phyloP scores from a whole-genome alignment of 2,797 vertebrate species.

The Melanotaenia pygmaea region DNA sequence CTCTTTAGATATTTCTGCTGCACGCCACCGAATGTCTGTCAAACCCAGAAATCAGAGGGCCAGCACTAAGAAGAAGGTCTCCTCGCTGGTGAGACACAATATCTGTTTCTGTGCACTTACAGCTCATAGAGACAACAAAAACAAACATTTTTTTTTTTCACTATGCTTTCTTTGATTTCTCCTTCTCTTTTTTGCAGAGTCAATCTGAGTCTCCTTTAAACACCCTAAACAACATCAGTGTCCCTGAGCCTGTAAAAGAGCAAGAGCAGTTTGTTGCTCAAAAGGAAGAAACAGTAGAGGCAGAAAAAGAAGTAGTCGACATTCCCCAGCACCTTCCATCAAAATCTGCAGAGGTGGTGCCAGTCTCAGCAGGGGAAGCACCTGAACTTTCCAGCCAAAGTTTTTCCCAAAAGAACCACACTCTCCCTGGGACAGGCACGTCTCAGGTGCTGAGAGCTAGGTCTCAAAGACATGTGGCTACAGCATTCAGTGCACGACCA shows the following conservation, averaged over 20 bases:
- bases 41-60: conserved; percentile 93
- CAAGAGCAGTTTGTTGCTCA: conserved; percentile 50
- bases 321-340: conserved; percentile 18
- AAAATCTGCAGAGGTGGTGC: conserved; percentile 39
- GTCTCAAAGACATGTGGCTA: conserved; percentile 37
- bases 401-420: conserved; percentile 27
- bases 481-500: conserved; percentile 32
- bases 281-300: conserved; percentile 47
- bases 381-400: conserved; percentile 20
- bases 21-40: conserved; percentile 93
- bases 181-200: conserved; percentile 69
- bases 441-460: conserved; percentile 48
- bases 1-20: conserved; percentile 92
- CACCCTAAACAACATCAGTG: conserved; percentile 79
- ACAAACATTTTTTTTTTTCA: too few relatives aligned
- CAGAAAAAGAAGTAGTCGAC: conserved; percentile 22
- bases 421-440: conserved; percentile 18
- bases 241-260: conserved; percentile 77
- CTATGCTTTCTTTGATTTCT: neutral
- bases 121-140: neutral
- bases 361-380: conserved; percentile 22
- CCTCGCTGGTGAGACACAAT: conserved; percentile 77
- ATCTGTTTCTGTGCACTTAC: neutral
- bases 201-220: conserved; percentile 69
- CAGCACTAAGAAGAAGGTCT: conserved; percentile 80